A percentile compares a stretch with the other conserved stretches of the same genome.
These are phyloP conservation scores for Pammene aurita DNA, from an alignment of 2,888 invertebrate genomes.

Conservation along the genomic window DNA sequence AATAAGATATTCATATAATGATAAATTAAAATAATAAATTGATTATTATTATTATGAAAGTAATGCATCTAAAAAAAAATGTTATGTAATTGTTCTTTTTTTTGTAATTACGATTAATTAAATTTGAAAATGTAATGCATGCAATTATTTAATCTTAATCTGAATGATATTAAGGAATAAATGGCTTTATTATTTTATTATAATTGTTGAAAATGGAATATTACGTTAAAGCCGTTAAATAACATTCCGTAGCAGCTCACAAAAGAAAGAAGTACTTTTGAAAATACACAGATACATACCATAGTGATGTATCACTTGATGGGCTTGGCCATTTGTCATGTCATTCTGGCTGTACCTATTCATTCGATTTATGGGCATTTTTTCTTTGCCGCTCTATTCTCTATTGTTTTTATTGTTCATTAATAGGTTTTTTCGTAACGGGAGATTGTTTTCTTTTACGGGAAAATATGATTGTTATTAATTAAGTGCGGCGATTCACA, in stretches of 20 bases:
- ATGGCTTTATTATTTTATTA: too few species aligned
- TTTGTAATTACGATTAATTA: too few species aligned
- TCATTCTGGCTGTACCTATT: slow-evolving; percentile 53
- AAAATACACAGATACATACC: background rate
- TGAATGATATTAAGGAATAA: too few species aligned
- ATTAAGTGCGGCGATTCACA: too few species aligned
- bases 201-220: background rate
- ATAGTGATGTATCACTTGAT: background rate
- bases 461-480: background rate
- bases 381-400: slow-evolving; percentile 42
- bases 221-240: background rate
- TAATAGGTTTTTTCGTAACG: background rate
- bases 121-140: too few species aligned
- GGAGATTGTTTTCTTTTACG: background rate
- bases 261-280: background rate
- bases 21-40: too few species aligned
- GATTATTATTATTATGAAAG: too few species aligned
- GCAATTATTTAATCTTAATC: too few species aligned
- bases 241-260: background rate
- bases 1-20: too few species aligned
- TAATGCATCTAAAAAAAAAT: too few species aligned
- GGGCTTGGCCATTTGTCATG: slow-evolving; percentile 60
- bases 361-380: slow-evolving; percentile 52
- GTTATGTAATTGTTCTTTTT: too few species aligned
- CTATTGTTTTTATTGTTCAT: slow-evolving; percentile 43